These are phyloP conservation scores for Clavelina lepadiformis DNA, from an alignment of 23 tunicate genomes.

Conservation along the genomic window DNA sequence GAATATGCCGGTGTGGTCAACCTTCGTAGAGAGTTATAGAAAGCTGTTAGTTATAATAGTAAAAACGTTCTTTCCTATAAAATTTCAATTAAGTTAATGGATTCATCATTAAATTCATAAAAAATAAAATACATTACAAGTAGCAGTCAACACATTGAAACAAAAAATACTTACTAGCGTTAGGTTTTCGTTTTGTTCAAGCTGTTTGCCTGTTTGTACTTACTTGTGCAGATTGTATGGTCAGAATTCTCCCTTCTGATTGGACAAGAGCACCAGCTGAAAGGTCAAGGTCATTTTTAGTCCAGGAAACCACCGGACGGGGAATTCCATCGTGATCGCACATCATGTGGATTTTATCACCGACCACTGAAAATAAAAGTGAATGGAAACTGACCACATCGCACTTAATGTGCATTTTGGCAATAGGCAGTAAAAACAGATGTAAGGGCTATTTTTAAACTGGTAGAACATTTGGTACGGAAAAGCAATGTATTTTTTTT, in stretches of 20 bases:
- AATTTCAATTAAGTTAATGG: too few species aligned
- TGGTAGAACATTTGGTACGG: too few species aligned
- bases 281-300: conserved; percentile 16
- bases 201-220: too few species aligned
- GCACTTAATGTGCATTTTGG: neutral
- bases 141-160: too few species aligned
- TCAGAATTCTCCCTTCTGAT: conserved; percentile 39
- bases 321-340: conserved; percentile 83
- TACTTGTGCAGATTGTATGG: conserved; percentile 36
- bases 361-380: conserved; percentile 51
- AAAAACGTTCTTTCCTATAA: too few species aligned
- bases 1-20: conserved; percentile 67
- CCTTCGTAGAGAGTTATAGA: conserved; percentile 22
- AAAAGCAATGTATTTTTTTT: too few species aligned
- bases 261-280: conserved; percentile 3
- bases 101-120: too few species aligned
- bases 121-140: too few species aligned
- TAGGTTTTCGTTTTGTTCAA: too few species aligned
- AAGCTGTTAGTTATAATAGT: neutral
- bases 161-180: too few species aligned
- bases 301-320: conserved; percentile 52
- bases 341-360: conserved; percentile 66
- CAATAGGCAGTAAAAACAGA: neutral
- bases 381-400: conserved; percentile 2
- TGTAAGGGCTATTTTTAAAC: neutral